Conservation (phyloP, 2,888 invertebrate genomes). For the Cataglyphis livida region DNA sequence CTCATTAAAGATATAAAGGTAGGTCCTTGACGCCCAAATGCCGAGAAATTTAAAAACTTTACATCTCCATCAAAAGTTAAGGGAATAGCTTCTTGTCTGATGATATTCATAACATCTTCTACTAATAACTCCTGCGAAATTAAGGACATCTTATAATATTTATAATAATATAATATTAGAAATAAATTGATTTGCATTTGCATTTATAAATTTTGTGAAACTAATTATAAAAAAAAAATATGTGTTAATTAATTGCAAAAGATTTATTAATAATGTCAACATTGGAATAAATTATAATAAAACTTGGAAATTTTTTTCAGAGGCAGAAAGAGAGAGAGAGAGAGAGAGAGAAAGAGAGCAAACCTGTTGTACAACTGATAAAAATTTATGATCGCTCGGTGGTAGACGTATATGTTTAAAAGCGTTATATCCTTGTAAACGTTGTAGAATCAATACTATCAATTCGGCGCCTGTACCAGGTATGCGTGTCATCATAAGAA, state of each 20-base stretch:
- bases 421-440: conserved; percentile 87
- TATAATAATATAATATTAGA: too few relatives aligned
- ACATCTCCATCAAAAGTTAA: conserved; percentile 88
- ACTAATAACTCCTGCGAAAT: conserved; percentile 86
- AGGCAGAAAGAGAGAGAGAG: background rate
- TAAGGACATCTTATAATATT: background rate
- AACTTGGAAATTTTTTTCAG: background rate
- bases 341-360: background rate
- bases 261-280: background rate
- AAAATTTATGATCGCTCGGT: conserved; percentile 79
- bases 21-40: conserved; percentile 87
- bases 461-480: conserved; percentile 88
- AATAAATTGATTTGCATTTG: background rate
- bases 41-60: conserved; percentile 88
- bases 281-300: background rate
- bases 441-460: conserved; percentile 87
- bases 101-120: conserved; percentile 86
- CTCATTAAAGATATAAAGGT: conserved; percentile 88
- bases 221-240: background rate
- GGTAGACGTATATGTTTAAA: conserved; percentile 87
- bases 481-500: conserved; percentile 88
- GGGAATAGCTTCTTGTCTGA: conserved; percentile 87
- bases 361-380: conserved; percentile 85
- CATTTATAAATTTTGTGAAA: background rate
- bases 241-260: background rate